Evolutionary conservation across 1,140 invertebrate species (phyloP).

Genomic region (Choristoneura fumiferana): DNA sequence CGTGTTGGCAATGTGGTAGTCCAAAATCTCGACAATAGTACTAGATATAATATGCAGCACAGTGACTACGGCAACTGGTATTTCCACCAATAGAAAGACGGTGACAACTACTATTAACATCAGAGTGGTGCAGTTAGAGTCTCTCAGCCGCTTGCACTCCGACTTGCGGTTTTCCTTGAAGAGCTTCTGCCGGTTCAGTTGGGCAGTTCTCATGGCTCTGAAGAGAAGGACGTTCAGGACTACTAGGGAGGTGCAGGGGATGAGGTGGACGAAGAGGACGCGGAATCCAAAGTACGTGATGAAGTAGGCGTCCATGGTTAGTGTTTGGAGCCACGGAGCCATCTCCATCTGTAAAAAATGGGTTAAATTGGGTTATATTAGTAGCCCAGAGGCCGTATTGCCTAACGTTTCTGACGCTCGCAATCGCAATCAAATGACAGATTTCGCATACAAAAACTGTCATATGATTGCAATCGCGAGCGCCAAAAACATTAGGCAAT

Average conservation of each 20-base stretch:
- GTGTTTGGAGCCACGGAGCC: constrained; percentile 83
- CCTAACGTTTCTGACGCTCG: too few relatives aligned
- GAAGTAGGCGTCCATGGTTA: constrained; percentile 87
- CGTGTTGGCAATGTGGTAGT: constrained; percentile 90
- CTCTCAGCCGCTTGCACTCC: constrained; percentile 90
- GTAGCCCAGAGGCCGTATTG: too few relatives aligned
- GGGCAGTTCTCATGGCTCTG: constrained; percentile 89
- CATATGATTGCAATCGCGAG: too few relatives aligned
- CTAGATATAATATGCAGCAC: constrained; percentile 90
- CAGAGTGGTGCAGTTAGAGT: constrained; percentile 94
- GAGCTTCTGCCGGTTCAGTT: constrained; percentile 87
- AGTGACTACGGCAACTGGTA: constrained; percentile 93
- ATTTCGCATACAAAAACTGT: too few relatives aligned
- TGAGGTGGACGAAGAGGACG: constrained; percentile 93
- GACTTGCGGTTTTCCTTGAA: constrained; percentile 91
- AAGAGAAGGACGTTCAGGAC: constrained; percentile 94
- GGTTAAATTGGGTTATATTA: too few relatives aligned
- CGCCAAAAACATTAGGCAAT: too few relatives aligned
- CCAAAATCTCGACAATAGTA: constrained; percentile 84
- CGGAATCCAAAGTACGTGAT: constrained; percentile 91
- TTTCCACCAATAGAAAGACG: constrained; percentile 93
- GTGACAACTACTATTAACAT: constrained; percentile 98
- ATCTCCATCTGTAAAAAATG: constrained; percentile 63
- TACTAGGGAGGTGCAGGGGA: constrained; percentile 93
- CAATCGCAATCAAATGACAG: too few relatives aligned